Evolutionary conservation across 37 sponge, comb jelly and placozoan genomes (phyloP).

Genomic region (Aplysina aerophoba): DNA sequence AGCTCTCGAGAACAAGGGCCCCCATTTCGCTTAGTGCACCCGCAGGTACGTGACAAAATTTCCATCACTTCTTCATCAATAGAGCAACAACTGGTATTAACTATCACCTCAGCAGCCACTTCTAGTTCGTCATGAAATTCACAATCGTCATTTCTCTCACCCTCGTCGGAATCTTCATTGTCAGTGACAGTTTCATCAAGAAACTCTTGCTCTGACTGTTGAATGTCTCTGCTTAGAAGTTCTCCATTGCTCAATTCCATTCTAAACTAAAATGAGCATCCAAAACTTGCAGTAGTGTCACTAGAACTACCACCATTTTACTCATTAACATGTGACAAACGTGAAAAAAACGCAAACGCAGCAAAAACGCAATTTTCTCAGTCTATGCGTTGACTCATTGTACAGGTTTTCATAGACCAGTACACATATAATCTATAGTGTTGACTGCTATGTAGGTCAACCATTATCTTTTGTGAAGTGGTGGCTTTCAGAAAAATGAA

Average conservation of each 20-base stretch:
- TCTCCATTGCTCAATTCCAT: not conserved
- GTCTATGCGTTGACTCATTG: slow-evolving; percentile 3
- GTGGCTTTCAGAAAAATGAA: too few species aligned
- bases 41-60: slow-evolving; percentile 3
- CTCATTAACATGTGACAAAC: slow-evolving; percentile 2
- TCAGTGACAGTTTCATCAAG: slow-evolving; percentile 11
- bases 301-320: slow-evolving; percentile 11
- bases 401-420: slow-evolving; percentile 7
- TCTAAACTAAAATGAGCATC: not conserved
- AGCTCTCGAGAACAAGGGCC: slow-evolving; percentile 12
- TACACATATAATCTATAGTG: too few species aligned
- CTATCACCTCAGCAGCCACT: slow-evolving; percentile 12
- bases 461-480: too few species aligned
- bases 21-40: slow-evolving; percentile 4
- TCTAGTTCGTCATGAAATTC: slow-evolving; percentile 6
- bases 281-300: slow-evolving; percentile 3
- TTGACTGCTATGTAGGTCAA: too few species aligned
- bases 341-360: slow-evolving; percentile 11
- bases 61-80: slow-evolving; percentile 7
- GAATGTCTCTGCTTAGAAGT: slow-evolving; percentile 7
- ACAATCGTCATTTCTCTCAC: slow-evolving; percentile 7
- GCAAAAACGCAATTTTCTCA: slow-evolving; percentile 2
- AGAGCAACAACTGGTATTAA: slow-evolving; percentile 11
- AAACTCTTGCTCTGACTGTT: not conserved
- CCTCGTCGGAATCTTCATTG: slow-evolving; percentile 3